These are phyloP conservation scores for Paramormyrops kingsleyae DNA, from an alignment of 2,113 vertebrate species.

Conservation along the genomic window DNA sequence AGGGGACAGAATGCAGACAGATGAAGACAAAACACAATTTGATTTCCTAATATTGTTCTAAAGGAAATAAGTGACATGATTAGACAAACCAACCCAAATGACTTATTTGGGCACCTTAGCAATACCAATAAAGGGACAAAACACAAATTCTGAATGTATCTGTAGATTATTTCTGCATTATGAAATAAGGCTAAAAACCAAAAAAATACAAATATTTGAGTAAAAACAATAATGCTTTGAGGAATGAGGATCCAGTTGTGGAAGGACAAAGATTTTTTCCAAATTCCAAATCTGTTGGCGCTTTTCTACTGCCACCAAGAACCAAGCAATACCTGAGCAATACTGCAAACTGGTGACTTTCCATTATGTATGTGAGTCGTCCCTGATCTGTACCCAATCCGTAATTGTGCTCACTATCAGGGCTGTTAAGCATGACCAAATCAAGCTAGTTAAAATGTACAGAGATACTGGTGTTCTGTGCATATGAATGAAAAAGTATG, in stretches of 20 bases:
- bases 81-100: background rate
- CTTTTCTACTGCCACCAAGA: background rate
- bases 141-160: background rate
- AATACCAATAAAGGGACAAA: slow-evolving; percentile 5
- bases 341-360: no score
- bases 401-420: background rate
- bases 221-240: background rate
- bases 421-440: background rate
- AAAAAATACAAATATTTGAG: background rate
- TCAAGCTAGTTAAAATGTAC: background rate
- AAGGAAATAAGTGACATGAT: background rate
- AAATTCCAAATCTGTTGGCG: background rate
- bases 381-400: background rate
- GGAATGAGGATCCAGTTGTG: background rate
- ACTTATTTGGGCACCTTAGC: slow-evolving; percentile 15
- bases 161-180: background rate
- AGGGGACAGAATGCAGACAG: background rate
- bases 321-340: background rate
- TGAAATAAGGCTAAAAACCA: background rate
- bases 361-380: background rate
- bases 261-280: background rate
- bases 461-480: background rate
- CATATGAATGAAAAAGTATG: background rate
- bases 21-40: background rate
- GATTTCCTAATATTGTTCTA: background rate